Base-by-base conservation (phyloP, 35 echinoderm and acorn worm genomes). In the Anneissia japonica region DNA sequence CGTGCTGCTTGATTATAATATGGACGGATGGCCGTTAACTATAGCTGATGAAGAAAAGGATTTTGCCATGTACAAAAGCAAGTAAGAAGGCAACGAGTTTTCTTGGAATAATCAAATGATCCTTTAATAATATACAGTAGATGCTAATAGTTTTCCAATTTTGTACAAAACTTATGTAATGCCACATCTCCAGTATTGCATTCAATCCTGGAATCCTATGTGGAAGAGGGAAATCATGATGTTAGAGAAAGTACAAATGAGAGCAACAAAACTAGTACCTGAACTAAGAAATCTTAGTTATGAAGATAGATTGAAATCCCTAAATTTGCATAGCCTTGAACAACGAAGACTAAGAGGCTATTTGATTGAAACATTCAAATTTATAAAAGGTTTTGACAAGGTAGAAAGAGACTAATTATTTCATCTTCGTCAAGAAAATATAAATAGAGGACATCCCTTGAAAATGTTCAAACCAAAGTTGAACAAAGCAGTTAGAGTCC, bases 141-240 rank as follows among this genome's bases (percentile, higher is more conserved):
- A 35, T 13, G 21, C 0, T 34, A n/a, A n/a, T n/a, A 26, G 26
- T 21, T 30, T 83, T 29, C 35, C 17, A n/a, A 34, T 34, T 26
- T 29, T 83, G 1, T 83, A 43, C 33, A 83, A 26, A 43, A 11
- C 37, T 5, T 46, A 38, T 26, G 40, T 83, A 46, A 6, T 37
- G 32, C 81, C 81, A 41, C 73, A 79, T 16, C 73, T 79, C 30
- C 74, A 87, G 33, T 87, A 87, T 46, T 74, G 64, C 30, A 40
- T 87, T 39, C 85, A 76, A 78, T 32, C 37, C 41, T 87, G 85
- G 85, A 78, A 37, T 31, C 74, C 85, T 78, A n/a, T n/a, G 3
- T 35, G 23, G 4, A 77, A 87, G 33, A 87, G 79, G 79, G 85
- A 87, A 17, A 79, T 87, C 17, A 37, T 11, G 1, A 51, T 74